phyloP scores from a whole-genome alignment of 2,888 invertebrate species.

The Mesorhabditis sp. region DNA sequence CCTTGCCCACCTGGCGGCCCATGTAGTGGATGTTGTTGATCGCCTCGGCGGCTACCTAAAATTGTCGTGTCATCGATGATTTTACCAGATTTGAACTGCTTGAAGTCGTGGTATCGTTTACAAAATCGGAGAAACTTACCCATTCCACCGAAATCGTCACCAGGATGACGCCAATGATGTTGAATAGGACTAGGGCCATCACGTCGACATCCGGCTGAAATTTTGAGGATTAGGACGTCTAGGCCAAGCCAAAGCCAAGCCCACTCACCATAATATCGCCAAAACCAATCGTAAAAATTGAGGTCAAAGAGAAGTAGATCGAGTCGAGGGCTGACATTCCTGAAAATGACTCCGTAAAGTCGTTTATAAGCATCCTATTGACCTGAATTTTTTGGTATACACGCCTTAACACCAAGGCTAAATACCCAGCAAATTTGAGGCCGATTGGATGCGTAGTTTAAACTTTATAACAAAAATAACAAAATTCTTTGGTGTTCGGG shows the following conservation, averaged over 20 bases:
- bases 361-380: no score
- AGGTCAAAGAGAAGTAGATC: conserved; percentile 37
- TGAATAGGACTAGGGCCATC: conserved; percentile 32
- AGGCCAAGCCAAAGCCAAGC: neutral
- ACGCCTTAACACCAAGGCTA: no score
- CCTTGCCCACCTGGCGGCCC: conserved; percentile 41
- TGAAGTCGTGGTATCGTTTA: neutral
- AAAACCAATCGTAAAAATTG: conserved; percentile 43
- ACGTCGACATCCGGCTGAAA: conserved; percentile 39
- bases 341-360: conserved; percentile 11
- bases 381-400: no score
- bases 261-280: conserved; percentile 33
- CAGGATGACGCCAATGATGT: conserved; percentile 34
- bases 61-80: neutral
- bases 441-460: no score
- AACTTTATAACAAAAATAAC: no score
- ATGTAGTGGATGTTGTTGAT: conserved; percentile 42
- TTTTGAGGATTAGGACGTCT: conserved; percentile 1
- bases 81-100: neutral
- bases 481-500: no score
- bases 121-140: neutral
- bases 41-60: conserved; percentile 36
- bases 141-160: conserved; percentile 39
- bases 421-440: no score
- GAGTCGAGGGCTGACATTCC: conserved; percentile 32